Evolutionary conservation across 2,797 vertebrate species (phyloP), one percentile per base, ranked within the genome.

Genomic region (Megalops cyprinoides): DNA sequence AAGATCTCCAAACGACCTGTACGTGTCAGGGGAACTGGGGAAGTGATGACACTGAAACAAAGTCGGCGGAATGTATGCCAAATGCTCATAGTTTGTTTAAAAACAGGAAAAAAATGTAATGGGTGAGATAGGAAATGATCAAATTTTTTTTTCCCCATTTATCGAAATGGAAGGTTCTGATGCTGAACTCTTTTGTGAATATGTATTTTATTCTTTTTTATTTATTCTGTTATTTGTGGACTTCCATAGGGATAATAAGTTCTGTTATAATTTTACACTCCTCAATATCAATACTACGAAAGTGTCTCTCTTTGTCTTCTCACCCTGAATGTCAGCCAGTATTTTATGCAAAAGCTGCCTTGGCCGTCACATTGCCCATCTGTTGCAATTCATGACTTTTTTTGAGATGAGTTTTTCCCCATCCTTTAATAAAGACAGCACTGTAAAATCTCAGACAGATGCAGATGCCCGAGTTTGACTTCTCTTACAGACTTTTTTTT

Each of bases 301-400:
- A 82, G 73, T 86, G 81, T 88, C 77, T 81, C 60, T 83, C 84
- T 77, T 74, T 39, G 67, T 84, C 49, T 53, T 74, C 65, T 71
- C 65, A 55, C 87, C 86, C 88, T 89, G 87, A 91, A 91, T 90
- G 90, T 92, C 87, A 89, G 87, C 90, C 92, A 94, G 91, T 94
- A 91, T 94, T 95, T 93, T 87, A 91, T 91, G 91, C 92, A 94
- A 90, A 94, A 88, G 89, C 92, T 94, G 94, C 93, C 94, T 94
- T 94, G 86, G 85, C 87, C 87, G 84, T 90, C 80, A 80, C 84
- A 82, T 87, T 85, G 86, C 89, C 86, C 85, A 74, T 86, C 84
- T 89, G 84, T 89, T 87, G 89, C 87, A 84, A 77, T 87, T 88
- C 25, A 74, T 84, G 74, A 82, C 67, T 76, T 39, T 75, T 58